phyloP scores from a whole-genome alignment of 2,888 invertebrate species.

The Lasioglossum figueresi region DNA sequence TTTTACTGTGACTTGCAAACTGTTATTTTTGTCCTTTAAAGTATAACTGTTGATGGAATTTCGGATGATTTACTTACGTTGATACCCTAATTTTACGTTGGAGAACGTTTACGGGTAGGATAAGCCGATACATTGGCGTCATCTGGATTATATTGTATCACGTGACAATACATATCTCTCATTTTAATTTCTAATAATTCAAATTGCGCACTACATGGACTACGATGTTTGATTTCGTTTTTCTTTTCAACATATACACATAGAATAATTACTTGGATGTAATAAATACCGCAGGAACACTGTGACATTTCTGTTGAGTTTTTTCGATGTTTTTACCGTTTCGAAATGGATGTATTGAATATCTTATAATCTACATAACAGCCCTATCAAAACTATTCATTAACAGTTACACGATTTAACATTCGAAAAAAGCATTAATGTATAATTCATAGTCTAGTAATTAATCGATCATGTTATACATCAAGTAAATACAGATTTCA shows the following conservation, averaged over 20 bases:
- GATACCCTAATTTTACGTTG: conserved; percentile 14
- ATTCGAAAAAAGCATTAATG: not conserved
- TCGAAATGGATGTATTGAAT: not conserved
- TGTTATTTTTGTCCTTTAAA: not conserved
- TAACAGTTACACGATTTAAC: not conserved
- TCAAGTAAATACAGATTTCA: not conserved
- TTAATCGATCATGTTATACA: not conserved
- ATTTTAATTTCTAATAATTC: conserved; percentile 49
- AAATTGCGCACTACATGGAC: conserved; percentile 2
- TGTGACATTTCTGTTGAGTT: not conserved
- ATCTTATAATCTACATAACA: not conserved
- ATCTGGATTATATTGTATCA: conserved; percentile 23
- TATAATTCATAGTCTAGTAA: not conserved
- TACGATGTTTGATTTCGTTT: conserved; percentile 14
- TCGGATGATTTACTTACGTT: not conserved
- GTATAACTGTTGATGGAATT: not conserved
- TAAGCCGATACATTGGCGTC: conserved; percentile 16
- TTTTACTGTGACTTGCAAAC: not conserved
- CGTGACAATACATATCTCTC: conserved; percentile 30
- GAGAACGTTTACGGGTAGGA: conserved; percentile 3
- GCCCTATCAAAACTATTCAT: conserved; percentile 2
- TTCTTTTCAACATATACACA: not conserved
- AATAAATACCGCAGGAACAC: not conserved
- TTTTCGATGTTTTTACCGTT: not conserved
- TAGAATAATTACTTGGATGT: not conserved